These are phyloP conservation scores for Altica lythri DNA, from an alignment of 2,888 invertebrate species.

Conservation along the genomic window DNA sequence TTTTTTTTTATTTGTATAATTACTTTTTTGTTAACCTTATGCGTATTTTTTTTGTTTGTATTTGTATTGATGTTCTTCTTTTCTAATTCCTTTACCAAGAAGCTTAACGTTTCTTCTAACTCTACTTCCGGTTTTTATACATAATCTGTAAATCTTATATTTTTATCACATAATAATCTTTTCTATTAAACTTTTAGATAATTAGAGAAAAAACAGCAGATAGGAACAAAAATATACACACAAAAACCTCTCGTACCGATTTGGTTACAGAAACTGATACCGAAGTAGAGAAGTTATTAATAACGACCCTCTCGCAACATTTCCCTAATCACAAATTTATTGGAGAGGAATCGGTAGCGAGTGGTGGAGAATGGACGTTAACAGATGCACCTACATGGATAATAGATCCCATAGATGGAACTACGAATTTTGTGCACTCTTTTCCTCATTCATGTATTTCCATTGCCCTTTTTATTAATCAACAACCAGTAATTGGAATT, in stretches of 20 bases:
- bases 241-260: constrained; percentile 86
- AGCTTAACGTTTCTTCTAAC: no score
- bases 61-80: no score
- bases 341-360: constrained; percentile 82
- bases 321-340: constrained; percentile 86
- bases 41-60: no score
- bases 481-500: constrained; percentile 72
- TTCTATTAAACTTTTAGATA: no score
- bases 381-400: constrained; percentile 13
- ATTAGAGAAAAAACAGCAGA: constrained; percentile 61
- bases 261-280: constrained; percentile 94
- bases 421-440: constrained; percentile 12
- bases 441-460: constrained; percentile 13
- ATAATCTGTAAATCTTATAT: no score
- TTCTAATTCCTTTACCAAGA: no score
- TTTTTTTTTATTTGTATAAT: no score
- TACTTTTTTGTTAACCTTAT: no score
- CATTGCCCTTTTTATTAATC: constrained; percentile 4
- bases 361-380: constrained; percentile 33
- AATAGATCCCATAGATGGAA: constrained; percentile 12
- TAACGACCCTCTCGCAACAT: constrained; percentile 68
- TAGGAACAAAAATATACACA: constrained; percentile 64
- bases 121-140: no score
- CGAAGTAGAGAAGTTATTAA: constrained; percentile 84
- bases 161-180: no score